Base-by-base conservation (phyloP, 1,140 invertebrate genomes). In the Apis cerana region DNA sequence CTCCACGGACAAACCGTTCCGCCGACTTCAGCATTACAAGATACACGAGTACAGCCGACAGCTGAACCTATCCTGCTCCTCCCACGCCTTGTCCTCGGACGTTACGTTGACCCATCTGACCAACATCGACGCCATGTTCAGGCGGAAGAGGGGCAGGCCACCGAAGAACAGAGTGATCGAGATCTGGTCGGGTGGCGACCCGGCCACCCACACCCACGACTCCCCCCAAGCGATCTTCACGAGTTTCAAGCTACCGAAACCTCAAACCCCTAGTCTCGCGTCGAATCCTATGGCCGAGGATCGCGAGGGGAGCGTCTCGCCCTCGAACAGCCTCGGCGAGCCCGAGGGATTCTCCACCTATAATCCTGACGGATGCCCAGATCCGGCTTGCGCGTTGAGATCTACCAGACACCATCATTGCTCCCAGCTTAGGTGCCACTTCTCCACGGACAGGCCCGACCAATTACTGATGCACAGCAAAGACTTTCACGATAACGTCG, bases 161-260 rank as follows among this genome's bases (percentile, higher is more conserved):
- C 98, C 98, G 19, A 99, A 99, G 93, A 98, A 98, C 92, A 95
- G 98, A 7, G 96, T 98, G 21, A 98, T 99, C 70, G 98, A 98
- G 95, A 97, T 97, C 74, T 98, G 97, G 96, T 97, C 96, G 84
- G 97, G 97, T 87, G 96, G 95, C 91, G 86, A 95, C 77, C 90
- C 95, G 80, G 86, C 95, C 80, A 91, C 92, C 91, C 91, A 95
- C 86, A 95, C 95, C 72, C 95, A 95, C 82, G 96, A 96, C 76
- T 96, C 97, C 54, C 97, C 97, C 12, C 97, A 98, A 93, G 98
- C 98, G 12, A 98, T 98, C 85, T 98, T 98, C 91, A 98, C 98
- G 48, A 98, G 97, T 87, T 98, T 98, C 91, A 98, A 98, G 92
- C 94, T 98, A 77, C 97, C 98, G 27, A 98, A 98, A 94, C 95